phyloP scores from a whole-genome alignment of 2,797 vertebrate genomes.

The Oreonectes daqikongensis region DNA sequence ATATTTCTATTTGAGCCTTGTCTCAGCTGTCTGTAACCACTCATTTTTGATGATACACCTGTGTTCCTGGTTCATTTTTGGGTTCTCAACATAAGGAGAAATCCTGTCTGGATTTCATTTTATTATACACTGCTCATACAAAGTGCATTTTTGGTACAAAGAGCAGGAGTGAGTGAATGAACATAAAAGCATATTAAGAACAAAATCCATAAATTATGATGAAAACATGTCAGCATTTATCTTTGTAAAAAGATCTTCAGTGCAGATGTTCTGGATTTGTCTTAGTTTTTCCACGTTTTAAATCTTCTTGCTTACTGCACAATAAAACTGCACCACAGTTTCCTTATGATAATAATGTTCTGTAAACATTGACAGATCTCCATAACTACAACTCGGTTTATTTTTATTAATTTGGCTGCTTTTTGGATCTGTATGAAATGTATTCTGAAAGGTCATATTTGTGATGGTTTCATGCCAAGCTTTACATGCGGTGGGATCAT shows the following conservation, averaged over 20 bases:
- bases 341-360: neutral
- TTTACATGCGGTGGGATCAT: neutral
- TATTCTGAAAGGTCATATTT: neutral
- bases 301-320: neutral
- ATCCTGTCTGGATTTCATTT: conserved; percentile 20
- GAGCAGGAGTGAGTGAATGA: neutral
- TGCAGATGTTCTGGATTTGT: conserved; percentile 34
- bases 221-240: neutral
- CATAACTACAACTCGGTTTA: neutral
- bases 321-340: neutral
- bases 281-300: neutral
- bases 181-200: neutral
- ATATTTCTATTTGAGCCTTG: conserved; percentile 8
- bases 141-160: conserved; percentile 20
- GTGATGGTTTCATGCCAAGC: neutral
- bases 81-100: conserved; percentile 31
- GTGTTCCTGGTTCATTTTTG: neutral
- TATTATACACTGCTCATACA: conserved; percentile 21
- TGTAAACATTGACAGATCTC: neutral
- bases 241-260: conserved; percentile 25
- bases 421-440: neutral
- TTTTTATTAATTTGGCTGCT: neutral
- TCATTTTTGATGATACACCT: neutral
- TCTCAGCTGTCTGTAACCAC: neutral
- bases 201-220: conserved; percentile 29